Evolutionary conservation across 2,797 vertebrate genomes (phyloP).

Genomic region (Cottoperca gobio): DNA sequence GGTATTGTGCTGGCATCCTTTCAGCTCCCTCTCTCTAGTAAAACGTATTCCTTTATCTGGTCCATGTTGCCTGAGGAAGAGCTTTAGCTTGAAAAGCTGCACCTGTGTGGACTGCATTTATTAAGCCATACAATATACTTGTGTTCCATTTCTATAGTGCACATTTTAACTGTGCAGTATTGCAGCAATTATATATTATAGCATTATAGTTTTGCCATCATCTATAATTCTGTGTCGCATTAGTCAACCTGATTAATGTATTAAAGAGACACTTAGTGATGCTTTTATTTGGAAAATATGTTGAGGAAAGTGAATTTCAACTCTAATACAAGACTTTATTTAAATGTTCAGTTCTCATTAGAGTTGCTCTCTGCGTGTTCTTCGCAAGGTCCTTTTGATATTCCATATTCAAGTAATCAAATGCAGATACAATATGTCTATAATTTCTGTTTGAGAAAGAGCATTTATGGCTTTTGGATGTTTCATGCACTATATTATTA

Average conservation of each 20-base stretch:
- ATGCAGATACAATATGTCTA: slow-evolving; percentile 6
- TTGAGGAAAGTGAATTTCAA: slow-evolving; percentile 17
- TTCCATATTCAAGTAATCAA: slow-evolving; percentile 23
- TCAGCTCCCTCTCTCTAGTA: slow-evolving; percentile 1
- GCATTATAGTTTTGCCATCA: not conserved
- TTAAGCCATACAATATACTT: not conserved
- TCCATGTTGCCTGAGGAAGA: slow-evolving; percentile 7
- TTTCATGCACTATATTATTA: slow-evolving; percentile 4
- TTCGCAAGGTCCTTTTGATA: slow-evolving; percentile 34
- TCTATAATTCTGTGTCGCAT: slow-evolving; percentile 30
- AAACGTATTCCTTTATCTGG: slow-evolving; percentile 7
- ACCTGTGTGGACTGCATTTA: slow-evolving; percentile 13
- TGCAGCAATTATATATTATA: slow-evolving; percentile 4
- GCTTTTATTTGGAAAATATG: slow-evolving; percentile 37
- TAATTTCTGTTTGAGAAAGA: slow-evolving; percentile 15
- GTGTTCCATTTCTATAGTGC: not conserved
- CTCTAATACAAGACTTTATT: slow-evolving; percentile 15
- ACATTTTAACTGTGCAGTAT: not conserved
- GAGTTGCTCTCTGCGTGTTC: not conserved
- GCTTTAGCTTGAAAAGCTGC: slow-evolving; percentile 6
- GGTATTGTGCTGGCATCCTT: slow-evolving; percentile 20
- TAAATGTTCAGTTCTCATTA: slow-evolving; percentile 20
- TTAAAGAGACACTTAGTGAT: slow-evolving; percentile 35
- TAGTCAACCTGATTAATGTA: not conserved
- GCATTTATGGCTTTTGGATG: slow-evolving; percentile 4